Base-by-base conservation (phyloP, 2,797 vertebrate genomes). In the Adelosebastes latens region DNA sequence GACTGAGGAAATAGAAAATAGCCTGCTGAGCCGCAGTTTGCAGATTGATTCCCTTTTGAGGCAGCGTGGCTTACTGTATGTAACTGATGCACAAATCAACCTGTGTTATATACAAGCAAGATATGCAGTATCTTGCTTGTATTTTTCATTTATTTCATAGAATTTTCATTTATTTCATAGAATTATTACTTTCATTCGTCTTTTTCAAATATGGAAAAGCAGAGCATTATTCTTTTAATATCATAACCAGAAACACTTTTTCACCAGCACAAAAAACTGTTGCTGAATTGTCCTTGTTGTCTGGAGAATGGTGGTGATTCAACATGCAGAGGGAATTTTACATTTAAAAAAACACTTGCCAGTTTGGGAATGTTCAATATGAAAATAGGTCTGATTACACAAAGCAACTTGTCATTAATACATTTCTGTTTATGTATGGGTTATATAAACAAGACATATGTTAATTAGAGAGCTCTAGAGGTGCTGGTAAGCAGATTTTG, bases 71-170 rank as follows among this genome's bases (percentile, higher is more conserved):
- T 82, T 55, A 74, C 73, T 81, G 74, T 83, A 74, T 85, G 78
- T 81, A 78, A 88, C 59, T 60, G 63, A 87, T 85, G 61, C 80
- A 72, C 60, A 79, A 88, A 90, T 86, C 77, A 90, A 74, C 63
- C 66, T 79, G 52, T 5, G 5, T 29, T 64, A n/a, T 59, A 34
- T 6, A n/a, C 12, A 46, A 83, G 62, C 8, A 65, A 83, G 62
- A 82, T 80, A 66, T 55, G 76, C 46, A 58, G 63, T 59, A 69
- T 68, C 39, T 58, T n/a, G n/a, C n/a, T n/a, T n/a, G n/a, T n/a
- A n/a, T n/a, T n/a, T n/a, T n/a, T n/a, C n/a, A n/a, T n/a, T n/a
- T n/a, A n/a, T n/a, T n/a, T n/a, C n/a, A n/a, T n/a, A n/a, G n/a
- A n/a, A n/a, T n/a, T 68, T 79, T 39, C 36, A 39, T 39, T 39